Evolutionary conservation across 2,113 vertebrate genomes (phyloP).

Genomic region (Dipodomys stephensi): DNA sequence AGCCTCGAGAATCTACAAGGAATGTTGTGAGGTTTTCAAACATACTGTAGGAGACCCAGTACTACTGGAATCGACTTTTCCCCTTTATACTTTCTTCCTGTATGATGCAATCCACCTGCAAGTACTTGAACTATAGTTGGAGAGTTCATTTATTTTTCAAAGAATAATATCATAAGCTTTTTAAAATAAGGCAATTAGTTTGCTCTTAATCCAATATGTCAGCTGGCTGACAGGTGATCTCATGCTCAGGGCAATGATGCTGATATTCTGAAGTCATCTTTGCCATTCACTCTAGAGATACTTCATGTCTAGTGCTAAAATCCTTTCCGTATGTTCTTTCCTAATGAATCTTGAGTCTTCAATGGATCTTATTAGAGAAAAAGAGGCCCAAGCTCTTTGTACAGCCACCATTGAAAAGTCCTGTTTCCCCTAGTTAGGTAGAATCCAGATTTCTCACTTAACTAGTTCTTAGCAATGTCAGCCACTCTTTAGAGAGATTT

Average conservation of each 20-base stretch:
- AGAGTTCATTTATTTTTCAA: conserved; percentile 40
- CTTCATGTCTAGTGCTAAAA: not conserved
- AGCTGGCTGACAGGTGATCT: not conserved
- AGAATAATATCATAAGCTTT: conserved; percentile 50
- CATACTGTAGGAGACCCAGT: not conserved
- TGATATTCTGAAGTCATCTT: not conserved
- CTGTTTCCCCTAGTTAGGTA: not conserved
- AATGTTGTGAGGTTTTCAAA: not conserved
- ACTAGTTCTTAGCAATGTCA: not conserved
- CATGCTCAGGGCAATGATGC: not conserved
- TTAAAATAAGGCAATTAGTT: conserved; percentile 23
- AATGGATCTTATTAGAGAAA: not conserved
- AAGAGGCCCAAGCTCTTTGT: not conserved
- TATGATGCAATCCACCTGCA: not conserved
- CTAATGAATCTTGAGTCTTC: not conserved
- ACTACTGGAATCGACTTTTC: not conserved
- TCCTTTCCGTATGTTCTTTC: not conserved
- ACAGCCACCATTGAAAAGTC: not conserved
- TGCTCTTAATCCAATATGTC: not conserved
- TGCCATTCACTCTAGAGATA: not conserved
- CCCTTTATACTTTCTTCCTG: not conserved
- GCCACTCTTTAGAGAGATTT: not conserved
- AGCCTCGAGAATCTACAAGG: not conserved
- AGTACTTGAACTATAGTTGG: not conserved
- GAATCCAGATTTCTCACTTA: not conserved